Conservation (phyloP, 92 coral and sea anemone genomes). For the Phenganax subtilis region DNA sequence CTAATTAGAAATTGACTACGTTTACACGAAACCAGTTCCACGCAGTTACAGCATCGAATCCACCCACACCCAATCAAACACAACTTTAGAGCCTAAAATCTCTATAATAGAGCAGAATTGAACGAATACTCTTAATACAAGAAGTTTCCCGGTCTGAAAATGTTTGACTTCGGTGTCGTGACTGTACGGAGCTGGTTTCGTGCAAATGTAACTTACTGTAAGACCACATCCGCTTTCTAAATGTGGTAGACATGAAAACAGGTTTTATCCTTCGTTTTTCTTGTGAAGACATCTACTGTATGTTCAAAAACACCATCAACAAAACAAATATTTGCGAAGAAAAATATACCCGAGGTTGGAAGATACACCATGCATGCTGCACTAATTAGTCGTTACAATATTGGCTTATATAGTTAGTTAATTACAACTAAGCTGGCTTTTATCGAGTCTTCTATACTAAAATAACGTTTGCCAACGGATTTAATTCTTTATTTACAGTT, state of each 20-base stretch:
- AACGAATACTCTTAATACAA: too few species aligned
- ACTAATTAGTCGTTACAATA: background rate
- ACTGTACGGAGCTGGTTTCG: background rate
- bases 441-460: background rate
- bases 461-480: background rate
- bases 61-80: too few species aligned
- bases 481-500: background rate
- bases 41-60: too few species aligned
- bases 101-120: too few species aligned
- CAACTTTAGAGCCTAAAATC: too few species aligned
- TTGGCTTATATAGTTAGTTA: background rate
- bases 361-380: background rate
- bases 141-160: too few species aligned
- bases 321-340: conserved; percentile 28
- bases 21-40: too few species aligned
- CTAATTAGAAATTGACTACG: background rate
- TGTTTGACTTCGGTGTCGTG: background rate
- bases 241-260: background rate
- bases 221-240: background rate
- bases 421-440: conserved; percentile 3
- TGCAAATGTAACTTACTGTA: background rate
- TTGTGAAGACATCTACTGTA: conserved; percentile 9
- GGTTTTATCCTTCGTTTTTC: background rate
- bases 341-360: background rate
- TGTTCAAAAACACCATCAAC: background rate